phyloP scores from a whole-genome alignment of 2,888 invertebrate species.

The Acleris laterana region DNA sequence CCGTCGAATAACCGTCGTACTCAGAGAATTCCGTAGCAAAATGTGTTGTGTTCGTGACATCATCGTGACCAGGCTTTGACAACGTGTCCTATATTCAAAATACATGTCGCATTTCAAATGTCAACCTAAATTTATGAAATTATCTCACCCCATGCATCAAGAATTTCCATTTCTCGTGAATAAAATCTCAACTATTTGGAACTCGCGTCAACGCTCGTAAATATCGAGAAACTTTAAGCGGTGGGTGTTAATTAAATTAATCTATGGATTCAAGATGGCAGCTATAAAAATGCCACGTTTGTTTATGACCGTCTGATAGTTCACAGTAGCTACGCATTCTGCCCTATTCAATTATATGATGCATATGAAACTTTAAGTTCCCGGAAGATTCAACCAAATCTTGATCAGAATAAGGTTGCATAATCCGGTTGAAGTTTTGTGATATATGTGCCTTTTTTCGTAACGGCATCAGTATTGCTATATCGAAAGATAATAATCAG shows the following conservation, averaged over 20 bases:
- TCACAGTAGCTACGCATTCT: constrained; percentile 49
- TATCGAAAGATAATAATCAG: constrained; percentile 29
- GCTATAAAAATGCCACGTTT: constrained; percentile 60
- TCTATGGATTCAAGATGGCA: constrained; percentile 47
- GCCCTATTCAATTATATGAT: no score
- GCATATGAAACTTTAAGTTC: no score
- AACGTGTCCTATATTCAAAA: no score
- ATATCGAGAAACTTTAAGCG: constrained; percentile 32
- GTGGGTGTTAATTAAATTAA: constrained; percentile 67
- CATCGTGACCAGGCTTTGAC: no score
- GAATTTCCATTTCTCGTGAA: constrained; percentile 10
- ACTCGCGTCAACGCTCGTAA: constrained; percentile 24
- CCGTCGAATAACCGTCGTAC: no score
- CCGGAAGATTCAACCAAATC: no score
- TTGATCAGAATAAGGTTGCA: no score
- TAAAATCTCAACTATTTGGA: constrained; percentile 29
- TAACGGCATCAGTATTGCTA: constrained; percentile 39
- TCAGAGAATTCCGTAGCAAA: no score
- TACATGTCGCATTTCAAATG: no score
- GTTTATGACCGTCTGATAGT: constrained; percentile 57
- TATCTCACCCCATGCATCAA: constrained; percentile 33
- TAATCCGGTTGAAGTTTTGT: no score
- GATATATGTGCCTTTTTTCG: no score
- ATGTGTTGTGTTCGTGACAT: no score
- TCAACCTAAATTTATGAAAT: constrained; percentile 20